Percentiles rank a stretch among this genome's conserved stretches.
These are phyloP conservation scores for Cassiopea xamachana DNA, from an alignment of 30 jellyfish, hydroid and myxozoan species.

Conservation along the genomic window DNA sequence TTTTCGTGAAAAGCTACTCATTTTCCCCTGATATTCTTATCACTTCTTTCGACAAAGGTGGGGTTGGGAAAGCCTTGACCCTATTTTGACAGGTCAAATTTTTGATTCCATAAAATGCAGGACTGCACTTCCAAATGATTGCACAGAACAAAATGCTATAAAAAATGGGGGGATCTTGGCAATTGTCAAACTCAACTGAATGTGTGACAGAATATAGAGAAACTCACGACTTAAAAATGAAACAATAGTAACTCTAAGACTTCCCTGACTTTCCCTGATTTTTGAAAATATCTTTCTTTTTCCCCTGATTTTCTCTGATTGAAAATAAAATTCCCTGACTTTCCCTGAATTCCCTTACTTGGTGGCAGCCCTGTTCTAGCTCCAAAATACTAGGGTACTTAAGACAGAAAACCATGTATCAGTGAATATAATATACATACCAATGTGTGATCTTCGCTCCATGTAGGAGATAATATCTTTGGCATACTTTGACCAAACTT, in stretches of 20 bases:
- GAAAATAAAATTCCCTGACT: not conserved
- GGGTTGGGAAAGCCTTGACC: not conserved
- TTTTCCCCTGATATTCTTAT: no score
- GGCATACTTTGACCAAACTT: conserved; percentile 97
- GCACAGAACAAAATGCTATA: no score
- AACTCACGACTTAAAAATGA: no score
- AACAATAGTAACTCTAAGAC: not conserved
- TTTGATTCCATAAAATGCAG: not conserved
- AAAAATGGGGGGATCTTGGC: no score
- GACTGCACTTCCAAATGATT: not conserved
- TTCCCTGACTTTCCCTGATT: not conserved
- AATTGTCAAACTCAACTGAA: no score
- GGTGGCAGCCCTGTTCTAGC: not conserved
- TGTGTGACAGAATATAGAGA: no score
- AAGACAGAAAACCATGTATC: not conserved
- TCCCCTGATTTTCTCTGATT: not conserved
- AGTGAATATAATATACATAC: conserved; percentile 18
- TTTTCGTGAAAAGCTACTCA: no score
- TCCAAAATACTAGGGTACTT: not conserved
- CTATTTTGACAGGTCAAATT: not conserved
- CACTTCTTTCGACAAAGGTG: not conserved
- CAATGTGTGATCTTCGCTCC: conserved; percentile 90
- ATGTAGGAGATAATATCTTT: conserved; percentile 86
- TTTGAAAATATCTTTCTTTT: not conserved
- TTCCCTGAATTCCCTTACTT: not conserved